Evolutionary conservation across 1,140 invertebrate species (phyloP).

Genomic region (Nasonia longicornis): DNA sequence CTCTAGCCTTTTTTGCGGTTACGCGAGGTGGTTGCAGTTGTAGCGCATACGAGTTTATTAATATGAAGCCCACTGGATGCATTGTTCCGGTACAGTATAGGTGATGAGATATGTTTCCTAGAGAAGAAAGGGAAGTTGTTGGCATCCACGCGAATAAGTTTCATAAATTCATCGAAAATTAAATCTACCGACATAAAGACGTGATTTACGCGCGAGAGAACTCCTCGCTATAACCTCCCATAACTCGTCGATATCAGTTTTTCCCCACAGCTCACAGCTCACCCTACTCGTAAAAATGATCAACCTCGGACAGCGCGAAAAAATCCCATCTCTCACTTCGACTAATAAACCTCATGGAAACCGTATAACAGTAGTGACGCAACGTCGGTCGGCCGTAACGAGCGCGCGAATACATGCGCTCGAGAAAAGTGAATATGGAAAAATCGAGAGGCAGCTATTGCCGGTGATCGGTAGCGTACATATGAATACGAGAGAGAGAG

Average conservation of each 20-base stretch:
- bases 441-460: not conserved
- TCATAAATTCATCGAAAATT: not conserved
- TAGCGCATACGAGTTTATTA: not conserved
- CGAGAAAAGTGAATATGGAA: conserved; percentile 29
- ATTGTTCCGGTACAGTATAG: too few species aligned
- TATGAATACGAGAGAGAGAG: not conserved
- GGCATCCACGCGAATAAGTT: too few species aligned
- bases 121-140: not conserved
- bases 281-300: not conserved
- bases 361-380: not conserved
- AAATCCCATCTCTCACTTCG: not conserved
- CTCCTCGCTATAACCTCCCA: not conserved
- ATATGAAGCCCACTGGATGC: too few species aligned
- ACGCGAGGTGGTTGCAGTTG: not conserved
- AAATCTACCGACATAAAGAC: not conserved
- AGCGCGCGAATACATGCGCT: conserved; percentile 1
- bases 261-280: not conserved
- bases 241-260: conserved; percentile 9
- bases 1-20: not conserved
- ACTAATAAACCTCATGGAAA: conserved; percentile 11
- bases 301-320: not conserved
- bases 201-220: not conserved
- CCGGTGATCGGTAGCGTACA: not conserved
- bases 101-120: not conserved
- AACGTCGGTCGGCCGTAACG: not conserved